A percentile compares a stretch with the other conserved stretches of the same genome.
These are phyloP conservation scores for Synanthedon vespiformis DNA, from an alignment of 2,888 invertebrate genomes.

Conservation along the genomic window DNA sequence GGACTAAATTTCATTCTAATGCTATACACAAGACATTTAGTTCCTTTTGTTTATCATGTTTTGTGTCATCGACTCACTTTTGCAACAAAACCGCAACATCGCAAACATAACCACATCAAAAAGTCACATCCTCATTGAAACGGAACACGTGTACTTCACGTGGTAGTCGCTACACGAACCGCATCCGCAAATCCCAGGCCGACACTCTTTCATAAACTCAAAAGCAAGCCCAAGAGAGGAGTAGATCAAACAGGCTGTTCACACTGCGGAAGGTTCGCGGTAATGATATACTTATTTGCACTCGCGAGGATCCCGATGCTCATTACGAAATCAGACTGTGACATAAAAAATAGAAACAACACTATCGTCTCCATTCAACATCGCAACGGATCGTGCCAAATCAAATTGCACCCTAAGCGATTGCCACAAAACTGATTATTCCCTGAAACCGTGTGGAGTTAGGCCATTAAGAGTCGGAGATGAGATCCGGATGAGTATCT, in stretches of 20 bases:
- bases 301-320: constrained; percentile 31
- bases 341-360: constrained; percentile 6
- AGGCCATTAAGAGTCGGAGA: neutral
- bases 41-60: no score
- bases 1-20: no score
- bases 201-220: neutral
- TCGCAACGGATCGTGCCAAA: neutral
- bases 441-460: neutral
- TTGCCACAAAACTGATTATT: neutral
- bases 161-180: neutral
- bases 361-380: neutral
- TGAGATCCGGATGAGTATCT: constrained; percentile 9
- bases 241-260: constrained; percentile 15
- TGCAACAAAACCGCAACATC: no score
- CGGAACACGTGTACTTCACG: neutral
- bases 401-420: neutral
- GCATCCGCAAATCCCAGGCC: neutral
- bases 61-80: no score
- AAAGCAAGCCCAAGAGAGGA: constrained; percentile 2
- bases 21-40: no score
- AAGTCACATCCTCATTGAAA: neutral
- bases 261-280: constrained; percentile 10
- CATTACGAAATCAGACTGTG: constrained; percentile 26
- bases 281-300: constrained; percentile 29
- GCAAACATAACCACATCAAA: neutral